phyloP scores from a whole-genome alignment of 1,140 invertebrate genomes.

The Drosophila setifemur region DNA sequence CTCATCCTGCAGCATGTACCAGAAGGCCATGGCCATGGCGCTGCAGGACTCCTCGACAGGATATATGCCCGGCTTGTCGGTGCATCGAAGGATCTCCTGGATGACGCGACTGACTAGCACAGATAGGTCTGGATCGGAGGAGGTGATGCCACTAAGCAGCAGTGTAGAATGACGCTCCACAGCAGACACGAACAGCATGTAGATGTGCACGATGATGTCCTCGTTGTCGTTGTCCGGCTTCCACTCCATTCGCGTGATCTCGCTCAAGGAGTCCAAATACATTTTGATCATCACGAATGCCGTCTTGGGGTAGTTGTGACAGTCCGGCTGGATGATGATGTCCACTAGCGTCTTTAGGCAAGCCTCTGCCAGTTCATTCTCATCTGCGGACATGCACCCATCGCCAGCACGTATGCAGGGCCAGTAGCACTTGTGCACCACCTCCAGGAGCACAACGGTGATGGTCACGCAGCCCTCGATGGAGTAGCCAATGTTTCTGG shows the following conservation, averaged over 20 bases:
- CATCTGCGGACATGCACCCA: slow-evolving; percentile 83
- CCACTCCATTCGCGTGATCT: slow-evolving; percentile 80
- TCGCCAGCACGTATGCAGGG: slow-evolving; percentile 68
- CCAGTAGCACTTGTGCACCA: slow-evolving; percentile 81
- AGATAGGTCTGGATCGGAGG: slow-evolving; percentile 78
- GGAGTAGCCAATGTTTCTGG: slow-evolving; percentile 78
- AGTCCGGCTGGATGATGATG: slow-evolving; percentile 85
- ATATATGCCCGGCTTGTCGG: slow-evolving; percentile 90
- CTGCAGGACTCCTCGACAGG: slow-evolving; percentile 93
- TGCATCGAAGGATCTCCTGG: slow-evolving; percentile 87
- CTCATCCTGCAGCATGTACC: slow-evolving; percentile 91
- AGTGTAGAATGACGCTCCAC: slow-evolving; percentile 87
- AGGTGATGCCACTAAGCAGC: slow-evolving; percentile 84
- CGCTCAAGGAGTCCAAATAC: slow-evolving; percentile 71
- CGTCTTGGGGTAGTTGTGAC: slow-evolving; percentile 83
- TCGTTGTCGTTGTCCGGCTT: slow-evolving; percentile 80
- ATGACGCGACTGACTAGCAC: slow-evolving; percentile 83
- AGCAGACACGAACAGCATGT: slow-evolving; percentile 86
- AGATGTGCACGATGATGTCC: slow-evolving; percentile 84
- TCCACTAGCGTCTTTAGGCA: slow-evolving; percentile 86
- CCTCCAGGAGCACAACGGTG: slow-evolving; percentile 66
- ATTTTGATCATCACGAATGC: slow-evolving; percentile 84
- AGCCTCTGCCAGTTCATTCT: slow-evolving; percentile 85
- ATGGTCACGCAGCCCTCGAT: slow-evolving; percentile 82
- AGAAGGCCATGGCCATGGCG: slow-evolving; percentile 93